Conservation (phyloP, 2,888 invertebrate genomes). For the Oxyteleia sp. region DNA sequence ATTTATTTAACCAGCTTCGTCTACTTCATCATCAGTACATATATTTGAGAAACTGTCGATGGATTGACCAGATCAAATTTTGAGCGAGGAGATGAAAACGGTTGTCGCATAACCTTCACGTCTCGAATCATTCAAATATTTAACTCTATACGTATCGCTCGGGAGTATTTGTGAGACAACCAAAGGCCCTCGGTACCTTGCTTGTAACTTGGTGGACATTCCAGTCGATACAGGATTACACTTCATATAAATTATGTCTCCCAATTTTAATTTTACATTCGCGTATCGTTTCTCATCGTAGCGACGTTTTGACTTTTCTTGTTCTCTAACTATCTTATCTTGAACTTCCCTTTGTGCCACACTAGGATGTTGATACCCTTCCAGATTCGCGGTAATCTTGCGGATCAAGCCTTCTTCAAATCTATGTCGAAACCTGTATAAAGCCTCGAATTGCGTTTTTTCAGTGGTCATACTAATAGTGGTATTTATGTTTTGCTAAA, state of each 20-base stretch:
- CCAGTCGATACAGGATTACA: neutral
- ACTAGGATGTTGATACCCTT: neutral
- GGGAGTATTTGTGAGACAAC: neutral
- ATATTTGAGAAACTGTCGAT: no score
- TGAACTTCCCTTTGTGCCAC: no score
- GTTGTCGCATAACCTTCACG: conserved; percentile 22
- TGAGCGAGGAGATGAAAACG: conserved; percentile 9
- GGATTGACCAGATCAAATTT: neutral
- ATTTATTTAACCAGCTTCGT: no score
- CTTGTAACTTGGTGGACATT: conserved; percentile 6
- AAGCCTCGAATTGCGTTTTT: neutral
- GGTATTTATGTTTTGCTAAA: neutral
- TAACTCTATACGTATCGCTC: neutral
- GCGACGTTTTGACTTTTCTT: no score
- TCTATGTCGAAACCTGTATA: neutral
- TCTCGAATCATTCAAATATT: conserved; percentile 22
- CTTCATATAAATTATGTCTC: conserved; percentile 11
- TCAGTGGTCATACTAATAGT: neutral
- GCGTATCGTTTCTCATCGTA: no score
- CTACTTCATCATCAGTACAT: no score
- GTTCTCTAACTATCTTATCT: no score
- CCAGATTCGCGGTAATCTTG: no score
- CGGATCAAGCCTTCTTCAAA: neutral
- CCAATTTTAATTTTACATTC: neutral
- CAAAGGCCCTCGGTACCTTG: conserved; percentile 2